Conservation (phyloP, 2,888 invertebrate species). For the Polyploca ridens region DNA sequence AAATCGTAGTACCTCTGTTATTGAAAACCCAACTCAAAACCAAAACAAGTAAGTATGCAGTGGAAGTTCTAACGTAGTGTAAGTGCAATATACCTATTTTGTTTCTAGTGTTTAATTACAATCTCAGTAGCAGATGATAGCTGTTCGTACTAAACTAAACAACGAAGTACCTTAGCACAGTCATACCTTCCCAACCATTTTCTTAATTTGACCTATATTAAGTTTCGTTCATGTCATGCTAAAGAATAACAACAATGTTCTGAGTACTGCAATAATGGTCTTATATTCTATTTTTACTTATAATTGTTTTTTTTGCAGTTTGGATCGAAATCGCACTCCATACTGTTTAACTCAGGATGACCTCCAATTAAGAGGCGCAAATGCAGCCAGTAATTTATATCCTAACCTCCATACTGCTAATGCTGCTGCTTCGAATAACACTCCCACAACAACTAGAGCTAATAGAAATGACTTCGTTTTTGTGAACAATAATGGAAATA, state of each 20-base stretch:
- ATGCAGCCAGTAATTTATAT: not conserved
- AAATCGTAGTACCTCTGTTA: not conserved
- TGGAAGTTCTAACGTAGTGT: not conserved
- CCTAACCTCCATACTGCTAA: not conserved
- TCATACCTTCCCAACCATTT: too few species aligned
- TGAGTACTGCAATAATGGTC: too few species aligned
- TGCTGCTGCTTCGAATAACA: not conserved
- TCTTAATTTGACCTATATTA: too few species aligned
- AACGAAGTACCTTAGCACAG: too few species aligned
- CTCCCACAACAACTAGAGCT: not conserved
- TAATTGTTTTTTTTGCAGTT: not conserved
- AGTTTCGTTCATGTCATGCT: too few species aligned
- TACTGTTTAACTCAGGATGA: not conserved
- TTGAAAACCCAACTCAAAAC: not conserved
- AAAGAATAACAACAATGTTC: too few species aligned
- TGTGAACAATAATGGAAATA: not conserved
- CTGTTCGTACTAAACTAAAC: too few species aligned
- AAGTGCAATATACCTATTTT: too few species aligned
- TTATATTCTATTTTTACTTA: too few species aligned
- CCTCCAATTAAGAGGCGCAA: not conserved
- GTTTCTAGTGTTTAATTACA: not conserved
- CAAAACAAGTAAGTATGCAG: not conserved
- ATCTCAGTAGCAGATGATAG: too few species aligned
- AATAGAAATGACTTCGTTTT: not conserved
- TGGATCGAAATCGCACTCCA: not conserved